Evolutionary conservation across 2,888 invertebrate species (phyloP), one percentile per base, ranked within the genome.

Genomic region (Philopedon plagiatum): DNA sequence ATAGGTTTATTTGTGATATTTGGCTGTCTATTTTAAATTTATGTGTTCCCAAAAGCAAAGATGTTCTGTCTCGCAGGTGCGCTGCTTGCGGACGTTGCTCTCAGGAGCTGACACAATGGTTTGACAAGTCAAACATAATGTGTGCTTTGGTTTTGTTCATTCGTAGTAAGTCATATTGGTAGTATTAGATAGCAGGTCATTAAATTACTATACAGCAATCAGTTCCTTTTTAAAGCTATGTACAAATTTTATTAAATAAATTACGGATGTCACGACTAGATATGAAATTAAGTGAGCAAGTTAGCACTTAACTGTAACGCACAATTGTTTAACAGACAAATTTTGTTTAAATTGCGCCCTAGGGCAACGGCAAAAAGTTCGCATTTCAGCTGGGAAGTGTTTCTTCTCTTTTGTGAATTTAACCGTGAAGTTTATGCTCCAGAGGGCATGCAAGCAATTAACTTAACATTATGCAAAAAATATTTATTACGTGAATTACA

Each of bases 291-390:
- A 54, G 54, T 34, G 58, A 51, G 67, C 29, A 49, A 67, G 46
- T 67, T 67, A 51, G n/a, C 15, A 21, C 29, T 67, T 64, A 54
- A 54, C 23, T 13, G 13, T 15, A 51, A 51, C 34, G 58, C 44
- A 58, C 49, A 67, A 67, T 67, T 67, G 46, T 67, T 67, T 60
- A 67, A 67, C 57, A 7, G 46, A 26, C 60, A 41, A 58, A 67
- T 46, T 67, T 67, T 57, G 67, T 60, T 58, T 58, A 58, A 67
- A 67, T 57, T 41, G 57, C 51, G 60, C 67, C 41, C 49, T 46
- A 34, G 67, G 67, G 67, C 49, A n/a, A 29, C 9, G 26, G 46
- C 58, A 67, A 60, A 67, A 67, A 67, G 67, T 67, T 67, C 49
- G 18, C 58, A 54, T 9, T 64, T 54, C 51, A 34, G 51, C 49